phyloP scores from a whole-genome alignment of 2,888 invertebrate species.

The Thecocarcelia acutangulata region DNA sequence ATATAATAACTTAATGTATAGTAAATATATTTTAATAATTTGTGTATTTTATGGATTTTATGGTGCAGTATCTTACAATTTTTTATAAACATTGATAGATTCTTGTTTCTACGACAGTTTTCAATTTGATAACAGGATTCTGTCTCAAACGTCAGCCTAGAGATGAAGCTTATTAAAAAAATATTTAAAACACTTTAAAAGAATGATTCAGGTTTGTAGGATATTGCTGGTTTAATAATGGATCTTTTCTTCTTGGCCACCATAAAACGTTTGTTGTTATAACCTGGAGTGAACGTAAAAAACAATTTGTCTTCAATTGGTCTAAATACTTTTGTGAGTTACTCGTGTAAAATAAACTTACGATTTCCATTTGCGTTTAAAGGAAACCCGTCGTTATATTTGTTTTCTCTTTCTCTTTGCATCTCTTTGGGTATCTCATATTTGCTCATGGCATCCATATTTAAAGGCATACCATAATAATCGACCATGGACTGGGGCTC shows the following conservation, averaged over 20 bases:
- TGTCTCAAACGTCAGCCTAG: background rate
- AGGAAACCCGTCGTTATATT: slow-evolving; percentile 73
- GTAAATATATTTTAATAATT: slow-evolving; percentile 27
- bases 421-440: slow-evolving; percentile 75
- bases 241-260: slow-evolving; percentile 81
- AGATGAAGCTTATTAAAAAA: background rate
- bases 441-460: slow-evolving; percentile 77
- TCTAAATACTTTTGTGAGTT: background rate
- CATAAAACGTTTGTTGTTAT: slow-evolving; percentile 79
- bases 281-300: slow-evolving; percentile 71
- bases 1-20: background rate
- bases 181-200: slow-evolving; percentile 72
- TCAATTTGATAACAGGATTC: background rate
- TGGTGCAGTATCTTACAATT: slow-evolving; percentile 60
- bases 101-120: slow-evolving; percentile 12
- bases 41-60: slow-evolving; percentile 47
- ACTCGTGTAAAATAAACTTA: slow-evolving; percentile 76
- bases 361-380: slow-evolving; percentile 71
- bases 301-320: background rate
- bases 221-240: slow-evolving; percentile 74
- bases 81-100: slow-evolving; percentile 22
- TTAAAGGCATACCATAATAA: slow-evolving; percentile 78
- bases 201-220: slow-evolving; percentile 76
- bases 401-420: slow-evolving; percentile 78
- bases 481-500: slow-evolving; percentile 76